Percentiles rank a stretch among this genome's conserved stretches.
Conservation (phyloP, 1,140 invertebrate genomes). For the Pemphigus obesinymphae region DNA sequence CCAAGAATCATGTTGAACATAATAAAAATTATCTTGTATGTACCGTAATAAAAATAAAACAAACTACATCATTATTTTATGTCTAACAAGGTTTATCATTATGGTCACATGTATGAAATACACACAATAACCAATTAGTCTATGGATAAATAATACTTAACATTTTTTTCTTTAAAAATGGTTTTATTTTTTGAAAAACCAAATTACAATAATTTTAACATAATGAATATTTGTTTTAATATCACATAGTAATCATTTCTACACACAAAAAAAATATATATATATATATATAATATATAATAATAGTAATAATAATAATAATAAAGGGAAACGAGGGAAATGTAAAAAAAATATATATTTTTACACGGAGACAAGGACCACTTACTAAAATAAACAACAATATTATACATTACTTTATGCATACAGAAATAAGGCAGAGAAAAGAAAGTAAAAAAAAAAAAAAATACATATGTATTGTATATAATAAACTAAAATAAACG, state of each 20-base stretch:
- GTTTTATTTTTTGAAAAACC: not conserved
- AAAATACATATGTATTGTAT: not conserved
- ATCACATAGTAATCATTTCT: slow-evolving; percentile 25
- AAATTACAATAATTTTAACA: not conserved
- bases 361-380: not conserved
- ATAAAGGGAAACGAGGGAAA: not conserved
- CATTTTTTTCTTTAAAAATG: not conserved
- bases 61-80: no score
- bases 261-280: not conserved
- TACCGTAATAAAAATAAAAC: no score
- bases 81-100: no score
- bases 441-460: not conserved
- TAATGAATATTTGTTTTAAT: slow-evolving; percentile 21
- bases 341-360: slow-evolving; percentile 17
- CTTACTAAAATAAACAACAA: slow-evolving; percentile 32
- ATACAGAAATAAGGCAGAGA: not conserved
- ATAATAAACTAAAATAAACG: not conserved
- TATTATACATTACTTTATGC: slow-evolving; percentile 9
- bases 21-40: no score
- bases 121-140: no score
- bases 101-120: no score
- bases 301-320: not conserved
- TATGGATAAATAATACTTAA: not conserved
- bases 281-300: not conserved
- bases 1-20: no score